Evolutionary conservation across 2,113 vertebrate genomes (phyloP), one percentile per base, ranked within the genome.

Genomic region (Boulengeromyrus knoepffleri): DNA sequence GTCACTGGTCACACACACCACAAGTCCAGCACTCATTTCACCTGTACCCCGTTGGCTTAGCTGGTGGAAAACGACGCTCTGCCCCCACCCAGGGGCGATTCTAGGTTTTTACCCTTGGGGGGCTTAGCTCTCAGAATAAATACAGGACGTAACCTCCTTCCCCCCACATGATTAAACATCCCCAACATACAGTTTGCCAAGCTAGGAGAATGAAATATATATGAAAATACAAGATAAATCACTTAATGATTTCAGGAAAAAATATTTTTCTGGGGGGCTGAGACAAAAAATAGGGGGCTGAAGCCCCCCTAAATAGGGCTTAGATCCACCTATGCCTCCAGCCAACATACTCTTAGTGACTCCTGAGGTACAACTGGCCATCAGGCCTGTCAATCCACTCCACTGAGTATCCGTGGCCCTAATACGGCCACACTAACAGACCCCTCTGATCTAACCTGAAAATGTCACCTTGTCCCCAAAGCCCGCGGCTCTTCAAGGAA

Each of bases 381-480:
- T 85, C 80, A 85, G 45, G 19, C 21, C 45, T 21, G 83, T 47
- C 83, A 47, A 47, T 85, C 83, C 21, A 85, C 5, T 39, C 39
- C 45, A 85, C 42, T n/a, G 83, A 47, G 19, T 24, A n/a, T 47
- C 24, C 3, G 3, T 47, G 17, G 19, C 42, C 50, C 47, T 87
- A 31, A 52, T 15, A 27, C 17, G 7, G 27, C 50, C 85, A 53
- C 50, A 46, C 8, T n/a, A 56, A 13, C 15, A 52, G 85, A 87
- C 85, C 49, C 49, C 53, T 58, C 87, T n/a, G 36, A 88, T 42
- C 87, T 88, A 88, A 88, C 87, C 87, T 88, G 86, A 46, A 88
- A 88, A 66, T 88, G 52, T 66, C 87, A 88, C 53, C 56, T 88
- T 50, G 52, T 58, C 87, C 87, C 87, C 49, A 53, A 88, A 36